Conservation (phyloP, 2,888 invertebrate genomes). For the Hedychridium roseum region DNA sequence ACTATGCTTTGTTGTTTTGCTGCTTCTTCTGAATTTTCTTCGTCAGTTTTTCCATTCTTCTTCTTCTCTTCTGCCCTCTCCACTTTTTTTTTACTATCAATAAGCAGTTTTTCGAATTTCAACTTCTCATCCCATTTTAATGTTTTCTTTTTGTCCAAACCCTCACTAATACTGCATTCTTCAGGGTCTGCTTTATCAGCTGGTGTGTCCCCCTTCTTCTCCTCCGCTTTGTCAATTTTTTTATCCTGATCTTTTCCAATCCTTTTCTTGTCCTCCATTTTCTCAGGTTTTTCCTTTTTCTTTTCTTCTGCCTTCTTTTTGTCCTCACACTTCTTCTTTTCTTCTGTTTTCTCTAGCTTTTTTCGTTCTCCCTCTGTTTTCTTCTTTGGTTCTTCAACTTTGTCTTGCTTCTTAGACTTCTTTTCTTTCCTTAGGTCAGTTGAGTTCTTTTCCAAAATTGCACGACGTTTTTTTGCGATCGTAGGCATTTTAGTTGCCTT, state of each 20-base stretch:
- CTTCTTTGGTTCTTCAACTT: constrained; percentile 42
- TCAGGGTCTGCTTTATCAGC: constrained; percentile 36
- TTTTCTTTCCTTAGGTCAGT: constrained; percentile 49
- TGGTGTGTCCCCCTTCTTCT: constrained; percentile 45
- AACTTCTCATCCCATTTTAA: constrained; percentile 45
- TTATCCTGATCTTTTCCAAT: constrained; percentile 32
- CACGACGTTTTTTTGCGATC: constrained; percentile 57
- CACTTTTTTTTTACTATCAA: constrained; percentile 47
- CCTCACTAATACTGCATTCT: constrained; percentile 27
- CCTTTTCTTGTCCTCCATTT: constrained; percentile 46
- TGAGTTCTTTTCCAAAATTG: constrained; percentile 46
- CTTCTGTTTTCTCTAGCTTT: constrained; percentile 37
- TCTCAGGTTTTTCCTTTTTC: constrained; percentile 44
- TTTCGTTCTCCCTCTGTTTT: constrained; percentile 43
- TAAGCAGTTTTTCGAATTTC: constrained; percentile 37
- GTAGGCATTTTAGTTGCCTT: constrained; percentile 60
- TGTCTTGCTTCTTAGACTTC: constrained; percentile 49
- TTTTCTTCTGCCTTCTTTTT: constrained; percentile 49
- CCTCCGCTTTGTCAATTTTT: constrained; percentile 39
- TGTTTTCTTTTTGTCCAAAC: constrained; percentile 39
- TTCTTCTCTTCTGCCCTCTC: constrained; percentile 46
- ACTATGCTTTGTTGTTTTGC: constrained; percentile 6
- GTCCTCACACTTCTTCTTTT: constrained; percentile 42
- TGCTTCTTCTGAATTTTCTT: constrained; percentile 31
- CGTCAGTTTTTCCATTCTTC: constrained; percentile 32